Percentiles rank a stretch among this genome's conserved stretches.
Conservation (phyloP, 92 coral and sea anemone species). For the Anthopleura xanthogrammica region DNA sequence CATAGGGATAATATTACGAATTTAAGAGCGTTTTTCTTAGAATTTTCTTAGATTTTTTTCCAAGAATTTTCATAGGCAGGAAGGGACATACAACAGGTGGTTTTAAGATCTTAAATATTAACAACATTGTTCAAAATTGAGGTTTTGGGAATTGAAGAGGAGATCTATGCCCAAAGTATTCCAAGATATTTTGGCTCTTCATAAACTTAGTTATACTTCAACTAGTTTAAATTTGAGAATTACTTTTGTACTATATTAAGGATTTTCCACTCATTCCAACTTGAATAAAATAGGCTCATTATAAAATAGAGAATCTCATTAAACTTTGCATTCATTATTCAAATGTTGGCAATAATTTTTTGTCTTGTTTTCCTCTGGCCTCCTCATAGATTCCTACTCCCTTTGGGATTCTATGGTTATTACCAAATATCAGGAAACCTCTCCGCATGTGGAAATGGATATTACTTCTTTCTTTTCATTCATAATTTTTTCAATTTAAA, state of each 20-base stretch:
- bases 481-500: neutral
- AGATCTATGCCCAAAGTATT: neutral
- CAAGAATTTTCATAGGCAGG: neutral
- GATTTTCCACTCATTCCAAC: neutral
- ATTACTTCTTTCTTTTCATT: neutral
- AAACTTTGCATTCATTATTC: slow-evolving; percentile 12
- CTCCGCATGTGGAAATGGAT: neutral
- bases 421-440: slow-evolving; percentile 8
- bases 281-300: slow-evolving; percentile 15
- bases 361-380: neutral
- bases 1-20: too few relatives aligned
- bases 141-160: slow-evolving; percentile 18
- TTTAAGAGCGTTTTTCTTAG: neutral
- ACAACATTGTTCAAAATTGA: slow-evolving; percentile 40
- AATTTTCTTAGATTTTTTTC: neutral
- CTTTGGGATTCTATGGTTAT: neutral
- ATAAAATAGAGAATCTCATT: slow-evolving; percentile 3
- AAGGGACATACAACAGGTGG: slow-evolving; percentile 63
- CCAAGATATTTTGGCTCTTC: neutral
- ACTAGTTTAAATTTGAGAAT: neutral
- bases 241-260: neutral
- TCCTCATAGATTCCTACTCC: neutral
- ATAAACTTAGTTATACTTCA: neutral
- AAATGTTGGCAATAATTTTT: slow-evolving; percentile 2
- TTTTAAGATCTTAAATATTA: slow-evolving; percentile 54